Evolutionary conservation across 2,888 invertebrate species (phyloP).

Genomic region (Euspilapteryx auroguttella): DNA sequence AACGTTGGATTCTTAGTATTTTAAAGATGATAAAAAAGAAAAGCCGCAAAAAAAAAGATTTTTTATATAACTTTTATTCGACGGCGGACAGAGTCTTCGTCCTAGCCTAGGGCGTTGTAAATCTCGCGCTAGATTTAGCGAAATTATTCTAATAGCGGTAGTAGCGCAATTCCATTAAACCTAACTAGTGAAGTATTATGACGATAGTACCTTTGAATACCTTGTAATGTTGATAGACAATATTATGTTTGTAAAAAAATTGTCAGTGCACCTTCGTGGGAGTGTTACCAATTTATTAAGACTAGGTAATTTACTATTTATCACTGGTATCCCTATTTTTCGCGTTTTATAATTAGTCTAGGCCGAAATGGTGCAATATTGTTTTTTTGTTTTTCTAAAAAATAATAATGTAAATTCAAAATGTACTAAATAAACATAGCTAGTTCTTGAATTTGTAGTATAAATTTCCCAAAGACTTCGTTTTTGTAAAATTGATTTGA

Average conservation of each 20-base stretch:
- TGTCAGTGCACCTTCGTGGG: constrained; percentile 28
- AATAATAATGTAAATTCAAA: no score
- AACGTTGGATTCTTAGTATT: constrained; percentile 24
- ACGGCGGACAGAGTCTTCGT: constrained; percentile 31
- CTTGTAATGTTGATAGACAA: constrained; percentile 50
- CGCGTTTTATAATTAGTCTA: no score
- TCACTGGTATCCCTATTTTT: no score
- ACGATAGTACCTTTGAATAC: constrained; percentile 37
- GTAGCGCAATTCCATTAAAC: constrained; percentile 51
- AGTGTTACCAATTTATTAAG: no score
- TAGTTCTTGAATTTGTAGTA: no score
- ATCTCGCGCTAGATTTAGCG: constrained; percentile 40
- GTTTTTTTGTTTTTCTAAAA: no score
- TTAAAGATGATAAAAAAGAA: constrained; percentile 21
- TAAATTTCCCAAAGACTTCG: no score
- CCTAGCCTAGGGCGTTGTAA: constrained; percentile 31
- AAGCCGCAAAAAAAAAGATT: constrained; percentile 37
- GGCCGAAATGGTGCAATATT: no score
- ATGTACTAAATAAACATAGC: no score
- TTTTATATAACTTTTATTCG: constrained; percentile 27
- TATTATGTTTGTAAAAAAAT: constrained; percentile 35
- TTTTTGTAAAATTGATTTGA: no score
- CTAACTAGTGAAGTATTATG: constrained; percentile 49
- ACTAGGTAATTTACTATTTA: no score
- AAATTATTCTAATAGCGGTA: constrained; percentile 49